Evolutionary conservation across 2,113 vertebrate species (phyloP).

Genomic region (Oceanites oceanicus): DNA sequence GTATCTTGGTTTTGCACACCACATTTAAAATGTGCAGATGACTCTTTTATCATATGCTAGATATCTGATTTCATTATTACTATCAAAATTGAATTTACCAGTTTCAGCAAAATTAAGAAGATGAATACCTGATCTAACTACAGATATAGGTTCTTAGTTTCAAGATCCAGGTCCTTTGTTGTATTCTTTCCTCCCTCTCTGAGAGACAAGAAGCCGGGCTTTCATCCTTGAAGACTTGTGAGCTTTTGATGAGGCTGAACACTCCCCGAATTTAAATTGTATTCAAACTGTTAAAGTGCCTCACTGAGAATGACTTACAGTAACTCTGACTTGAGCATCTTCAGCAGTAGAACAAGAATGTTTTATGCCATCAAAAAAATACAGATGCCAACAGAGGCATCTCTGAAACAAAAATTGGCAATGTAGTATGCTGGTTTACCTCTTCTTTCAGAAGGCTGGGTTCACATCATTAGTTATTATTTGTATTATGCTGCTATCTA

Average conservation of each 20-base stretch:
- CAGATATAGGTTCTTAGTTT: not conserved
- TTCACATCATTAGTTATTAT: conserved; percentile 8
- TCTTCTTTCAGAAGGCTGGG: not conserved
- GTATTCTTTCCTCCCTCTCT: not conserved
- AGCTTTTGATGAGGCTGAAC: not conserved
- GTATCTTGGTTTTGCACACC: not conserved
- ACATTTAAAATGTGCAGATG: not conserved
- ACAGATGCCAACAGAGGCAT: not conserved
- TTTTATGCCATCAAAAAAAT: not conserved
- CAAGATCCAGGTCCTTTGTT: not conserved
- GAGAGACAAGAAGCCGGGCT: not conserved
- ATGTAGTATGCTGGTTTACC: not conserved
- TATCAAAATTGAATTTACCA: not conserved
- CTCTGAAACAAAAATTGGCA: not conserved
- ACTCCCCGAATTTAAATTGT: not conserved
- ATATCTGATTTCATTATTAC: not conserved
- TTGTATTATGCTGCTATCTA: conserved; percentile 50
- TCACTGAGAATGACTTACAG: not conserved
- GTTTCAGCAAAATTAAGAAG: not conserved
- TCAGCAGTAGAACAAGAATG: not conserved
- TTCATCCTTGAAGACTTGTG: not conserved
- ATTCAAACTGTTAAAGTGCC: not conserved
- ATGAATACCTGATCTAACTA: not conserved
- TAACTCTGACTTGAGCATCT: not conserved
- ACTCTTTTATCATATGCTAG: not conserved